These are phyloP conservation scores for Struthio camelus DNA, from an alignment of 2,113 vertebrate genomes.

Conservation along the genomic window DNA sequence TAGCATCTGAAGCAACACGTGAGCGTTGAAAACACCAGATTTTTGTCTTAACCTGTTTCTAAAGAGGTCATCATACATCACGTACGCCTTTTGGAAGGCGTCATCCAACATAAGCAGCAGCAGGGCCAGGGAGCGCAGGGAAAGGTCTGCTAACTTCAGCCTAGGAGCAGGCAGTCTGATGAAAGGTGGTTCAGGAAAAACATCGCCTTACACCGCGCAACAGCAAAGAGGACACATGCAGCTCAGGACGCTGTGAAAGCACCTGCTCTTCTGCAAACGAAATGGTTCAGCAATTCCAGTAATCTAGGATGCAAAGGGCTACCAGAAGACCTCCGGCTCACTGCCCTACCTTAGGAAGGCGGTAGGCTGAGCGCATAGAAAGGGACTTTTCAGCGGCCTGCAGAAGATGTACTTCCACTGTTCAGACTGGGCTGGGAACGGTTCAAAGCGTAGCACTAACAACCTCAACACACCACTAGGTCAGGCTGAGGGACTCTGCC, in stretches of 20 bases:
- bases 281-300: neutral
- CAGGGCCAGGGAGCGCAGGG: fast-evolving
- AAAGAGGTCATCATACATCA: neutral
- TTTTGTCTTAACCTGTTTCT: no score
- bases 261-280: fast-evolving
- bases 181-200: neutral
- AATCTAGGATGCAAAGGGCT: neutral
- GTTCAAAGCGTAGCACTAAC: neutral
- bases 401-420: neutral
- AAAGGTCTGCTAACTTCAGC: neutral
- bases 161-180: neutral
- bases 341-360: neutral
- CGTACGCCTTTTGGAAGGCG: fast-evolving
- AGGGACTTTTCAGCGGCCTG: neutral
- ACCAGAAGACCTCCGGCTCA: neutral
- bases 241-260: fast-evolving
- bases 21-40: no score
- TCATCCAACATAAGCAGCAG: fast-evolving
- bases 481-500: neutral
- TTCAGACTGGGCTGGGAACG: neutral
- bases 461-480: neutral
- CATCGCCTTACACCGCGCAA: fast-evolving
- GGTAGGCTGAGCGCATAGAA: neutral
- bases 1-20: no score
- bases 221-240: fast-evolving